phyloP scores from a whole-genome alignment of 2,888 invertebrate genomes.

The Sinodicranocentrus sp. region DNA sequence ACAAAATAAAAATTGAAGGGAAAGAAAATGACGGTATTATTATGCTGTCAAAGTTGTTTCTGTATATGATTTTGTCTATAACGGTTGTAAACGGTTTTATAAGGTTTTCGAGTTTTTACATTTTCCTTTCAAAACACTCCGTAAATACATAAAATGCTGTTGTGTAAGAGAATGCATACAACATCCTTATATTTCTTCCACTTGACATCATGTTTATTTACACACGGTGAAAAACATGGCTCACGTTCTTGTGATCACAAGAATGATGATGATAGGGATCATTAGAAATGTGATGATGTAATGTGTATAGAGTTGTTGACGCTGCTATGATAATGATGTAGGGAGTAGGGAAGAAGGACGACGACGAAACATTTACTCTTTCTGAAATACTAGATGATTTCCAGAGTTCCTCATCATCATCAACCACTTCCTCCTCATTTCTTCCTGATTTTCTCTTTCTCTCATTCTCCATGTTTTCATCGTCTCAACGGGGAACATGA shows the following conservation, averaged over 20 bases:
- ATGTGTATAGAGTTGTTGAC: not conserved
- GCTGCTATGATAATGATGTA: slow-evolving; percentile 3
- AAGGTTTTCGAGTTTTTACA: too few relatives aligned
- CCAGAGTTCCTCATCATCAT: slow-evolving; percentile 4
- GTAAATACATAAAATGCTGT: too few relatives aligned
- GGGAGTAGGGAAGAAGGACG: not conserved
- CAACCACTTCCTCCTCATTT: slow-evolving; percentile 8
- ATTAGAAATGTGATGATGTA: slow-evolving; percentile 20
- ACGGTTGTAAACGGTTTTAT: too few relatives aligned
- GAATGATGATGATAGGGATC: slow-evolving; percentile 18
- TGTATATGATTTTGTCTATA: too few relatives aligned
- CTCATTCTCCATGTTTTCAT: slow-evolving; percentile 7
- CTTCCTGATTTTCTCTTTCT: slow-evolving; percentile 4
- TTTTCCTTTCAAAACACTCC: not conserved
- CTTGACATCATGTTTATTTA: slow-evolving; percentile 42
- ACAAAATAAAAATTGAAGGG: too few relatives aligned
- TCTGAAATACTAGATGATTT: slow-evolving; percentile 9
- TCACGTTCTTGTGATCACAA: slow-evolving; percentile 5
- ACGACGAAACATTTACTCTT: not conserved
- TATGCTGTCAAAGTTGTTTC: too few relatives aligned
- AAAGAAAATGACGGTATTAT: too few relatives aligned
- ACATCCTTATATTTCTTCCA: slow-evolving; percentile 44
- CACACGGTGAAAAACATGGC: slow-evolving; percentile 20
- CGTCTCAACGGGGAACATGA: not conserved
- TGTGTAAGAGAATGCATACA: slow-evolving; percentile 26